A percentile compares a stretch with the other conserved stretches of the same genome.
Conservation (phyloP, 2,113 vertebrate species). For the Microcebus tavaratra region DNA sequence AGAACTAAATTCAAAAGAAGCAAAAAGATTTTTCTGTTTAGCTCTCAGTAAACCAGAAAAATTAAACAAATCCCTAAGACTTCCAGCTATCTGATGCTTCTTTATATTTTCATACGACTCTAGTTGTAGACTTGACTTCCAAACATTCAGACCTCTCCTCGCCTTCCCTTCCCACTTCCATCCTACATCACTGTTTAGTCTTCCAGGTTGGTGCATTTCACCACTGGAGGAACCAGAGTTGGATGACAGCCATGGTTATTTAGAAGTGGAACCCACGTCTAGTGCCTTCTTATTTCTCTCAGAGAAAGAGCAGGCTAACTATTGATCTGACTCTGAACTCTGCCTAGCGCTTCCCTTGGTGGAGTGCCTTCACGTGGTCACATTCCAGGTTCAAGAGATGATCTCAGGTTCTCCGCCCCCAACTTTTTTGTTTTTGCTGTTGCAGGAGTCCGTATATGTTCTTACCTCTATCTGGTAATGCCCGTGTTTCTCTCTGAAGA, state of each 20-base stretch:
- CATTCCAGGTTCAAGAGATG: not conserved
- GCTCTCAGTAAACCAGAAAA: not conserved
- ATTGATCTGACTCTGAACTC: not conserved
- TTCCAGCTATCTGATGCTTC: too few species aligned
- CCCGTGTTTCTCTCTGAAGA: slow-evolving; percentile 60
- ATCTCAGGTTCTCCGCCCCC: not conserved
- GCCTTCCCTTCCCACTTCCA: not conserved
- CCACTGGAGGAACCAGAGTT: not conserved
- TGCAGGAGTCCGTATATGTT: fast-evolving
- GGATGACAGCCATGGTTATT: not conserved
- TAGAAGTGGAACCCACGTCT: not conserved
- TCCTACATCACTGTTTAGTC: not conserved
- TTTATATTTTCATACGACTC: not conserved
- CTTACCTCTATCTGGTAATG: slow-evolving; percentile 66
- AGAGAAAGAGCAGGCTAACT: not conserved
- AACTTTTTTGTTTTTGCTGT: not conserved
- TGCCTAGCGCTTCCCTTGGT: not conserved
- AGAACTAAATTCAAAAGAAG: not conserved
- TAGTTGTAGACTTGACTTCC: not conserved
- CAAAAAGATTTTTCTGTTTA: not conserved
- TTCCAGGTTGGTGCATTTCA: not conserved
- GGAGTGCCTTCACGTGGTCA: fast-evolving
- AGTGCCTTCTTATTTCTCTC: not conserved
- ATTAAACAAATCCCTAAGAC: not conserved
- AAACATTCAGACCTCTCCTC: not conserved